phyloP scores from a whole-genome alignment of 2,797 vertebrate genomes.

The Peromyscus nudipes region DNA sequence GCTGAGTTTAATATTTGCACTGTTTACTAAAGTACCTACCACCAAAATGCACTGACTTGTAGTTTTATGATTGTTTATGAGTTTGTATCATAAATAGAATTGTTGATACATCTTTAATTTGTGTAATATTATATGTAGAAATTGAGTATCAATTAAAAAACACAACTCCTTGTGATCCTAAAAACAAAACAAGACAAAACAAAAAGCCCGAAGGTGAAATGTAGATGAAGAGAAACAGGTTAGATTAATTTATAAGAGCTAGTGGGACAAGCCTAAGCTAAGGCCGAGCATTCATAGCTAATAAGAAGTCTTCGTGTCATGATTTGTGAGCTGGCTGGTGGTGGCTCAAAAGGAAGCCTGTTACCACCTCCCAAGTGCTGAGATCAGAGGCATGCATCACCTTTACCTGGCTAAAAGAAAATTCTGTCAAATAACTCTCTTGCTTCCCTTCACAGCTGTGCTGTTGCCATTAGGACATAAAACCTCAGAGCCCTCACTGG shows the following conservation, averaged over 20 bases:
- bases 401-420: background rate
- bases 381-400: background rate
- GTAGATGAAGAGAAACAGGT: background rate
- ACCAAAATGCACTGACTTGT: conserved; percentile 69
- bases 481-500: background rate
- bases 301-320: background rate
- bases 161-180: conserved; percentile 68
- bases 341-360: background rate
- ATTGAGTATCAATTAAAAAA: conserved; percentile 82
- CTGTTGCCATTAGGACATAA: background rate
- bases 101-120: conserved; percentile 77
- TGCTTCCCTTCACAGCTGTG: background rate
- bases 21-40: conserved; percentile 66
- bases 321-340: background rate
- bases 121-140: conserved; percentile 82
- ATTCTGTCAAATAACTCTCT: background rate
- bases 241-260: background rate
- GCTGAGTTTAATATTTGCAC: background rate
- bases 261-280: background rate
- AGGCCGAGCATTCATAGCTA: background rate
- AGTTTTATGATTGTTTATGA: conserved; percentile 71
- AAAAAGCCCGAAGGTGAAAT: background rate
- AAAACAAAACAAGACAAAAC: too few species aligned
- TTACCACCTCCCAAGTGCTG: background rate
- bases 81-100: conserved; percentile 71